Conservation (phyloP, 2,113 vertebrate genomes). For the Mobula birostris region DNA sequence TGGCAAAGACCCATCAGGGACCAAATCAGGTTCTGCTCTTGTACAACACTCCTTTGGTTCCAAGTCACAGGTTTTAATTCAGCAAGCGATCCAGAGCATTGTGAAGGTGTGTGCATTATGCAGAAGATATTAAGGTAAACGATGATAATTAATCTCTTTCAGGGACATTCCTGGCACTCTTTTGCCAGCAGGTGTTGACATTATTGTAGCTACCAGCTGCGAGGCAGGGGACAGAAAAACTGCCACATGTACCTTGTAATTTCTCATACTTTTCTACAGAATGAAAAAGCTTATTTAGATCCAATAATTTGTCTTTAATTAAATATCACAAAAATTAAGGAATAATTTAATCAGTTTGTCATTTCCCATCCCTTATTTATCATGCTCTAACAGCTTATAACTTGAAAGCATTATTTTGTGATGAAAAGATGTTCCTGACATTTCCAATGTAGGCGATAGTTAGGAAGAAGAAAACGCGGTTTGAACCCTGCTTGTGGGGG, state of each 20-base stretch:
- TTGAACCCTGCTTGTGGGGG: not conserved
- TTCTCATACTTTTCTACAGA: not conserved
- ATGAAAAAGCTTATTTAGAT: not conserved
- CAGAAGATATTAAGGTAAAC: not conserved
- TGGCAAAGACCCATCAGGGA: not conserved
- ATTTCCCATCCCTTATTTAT: not conserved
- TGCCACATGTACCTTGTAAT: not conserved
- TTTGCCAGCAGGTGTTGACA: not conserved
- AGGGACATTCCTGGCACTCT: not conserved
- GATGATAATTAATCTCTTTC: constrained; percentile 15
- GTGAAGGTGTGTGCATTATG: not conserved
- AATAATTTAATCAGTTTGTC: not conserved
- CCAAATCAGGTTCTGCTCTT: not conserved
- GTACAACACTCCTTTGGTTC: not conserved
- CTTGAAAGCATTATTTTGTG: not conserved
- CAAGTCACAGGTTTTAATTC: not conserved
- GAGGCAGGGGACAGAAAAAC: not conserved
- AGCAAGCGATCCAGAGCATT: not conserved
- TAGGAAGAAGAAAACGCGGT: not conserved
- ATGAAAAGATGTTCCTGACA: not conserved
- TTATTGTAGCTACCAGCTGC: not conserved
- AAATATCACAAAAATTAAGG: not conserved
- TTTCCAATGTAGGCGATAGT: not conserved
- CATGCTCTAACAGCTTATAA: not conserved
- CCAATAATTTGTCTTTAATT: not conserved